Evolutionary conservation across 2,113 vertebrate genomes (phyloP).

Genomic region (Ageneiosus marmoratus): DNA sequence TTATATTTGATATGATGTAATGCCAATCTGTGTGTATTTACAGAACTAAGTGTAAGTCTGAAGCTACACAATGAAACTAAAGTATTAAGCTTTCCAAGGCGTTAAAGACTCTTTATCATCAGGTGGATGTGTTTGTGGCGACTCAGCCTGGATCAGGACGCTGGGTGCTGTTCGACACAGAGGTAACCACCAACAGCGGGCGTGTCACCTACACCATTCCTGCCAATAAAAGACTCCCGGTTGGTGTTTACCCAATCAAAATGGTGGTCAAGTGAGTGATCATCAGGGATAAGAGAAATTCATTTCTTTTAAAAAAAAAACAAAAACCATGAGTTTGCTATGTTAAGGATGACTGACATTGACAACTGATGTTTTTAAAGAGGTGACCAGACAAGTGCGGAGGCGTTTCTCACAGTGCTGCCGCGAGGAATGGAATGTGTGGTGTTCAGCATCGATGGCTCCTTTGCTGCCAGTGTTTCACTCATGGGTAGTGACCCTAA

Average conservation of each 20-base stretch:
- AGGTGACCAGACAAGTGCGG: conserved; percentile 95
- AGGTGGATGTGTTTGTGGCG: conserved; percentile 95
- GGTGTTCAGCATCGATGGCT: conserved; percentile 98
- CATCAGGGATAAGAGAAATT: no score
- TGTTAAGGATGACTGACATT: background rate
- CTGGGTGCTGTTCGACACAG: conserved; percentile 91
- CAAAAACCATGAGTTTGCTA: background rate
- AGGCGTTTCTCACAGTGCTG: conserved; percentile 94
- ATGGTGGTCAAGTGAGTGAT: conserved; percentile 92
- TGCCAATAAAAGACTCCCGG: conserved; percentile 80
- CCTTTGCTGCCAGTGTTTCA: conserved; percentile 96
- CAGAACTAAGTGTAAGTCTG: background rate
- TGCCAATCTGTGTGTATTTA: background rate
- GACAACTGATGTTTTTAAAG: conserved; percentile 61
- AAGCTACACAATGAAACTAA: background rate
- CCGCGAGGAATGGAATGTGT: conserved; percentile 92
- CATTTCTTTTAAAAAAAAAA: background rate
- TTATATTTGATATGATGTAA: background rate
- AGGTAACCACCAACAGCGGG: conserved; percentile 91
- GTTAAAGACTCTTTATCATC: conserved; percentile 23
- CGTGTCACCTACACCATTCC: conserved; percentile 86
- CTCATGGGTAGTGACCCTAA: conserved; percentile 99
- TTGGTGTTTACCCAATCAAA: conserved; percentile 93
- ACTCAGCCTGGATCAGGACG: conserved; percentile 88
- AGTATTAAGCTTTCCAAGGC: no score